A percentile compares a stretch with the other conserved stretches of the same genome.
Conservation (phyloP, 2,797 vertebrate genomes). For the Gallinago nigripennis region DNA sequence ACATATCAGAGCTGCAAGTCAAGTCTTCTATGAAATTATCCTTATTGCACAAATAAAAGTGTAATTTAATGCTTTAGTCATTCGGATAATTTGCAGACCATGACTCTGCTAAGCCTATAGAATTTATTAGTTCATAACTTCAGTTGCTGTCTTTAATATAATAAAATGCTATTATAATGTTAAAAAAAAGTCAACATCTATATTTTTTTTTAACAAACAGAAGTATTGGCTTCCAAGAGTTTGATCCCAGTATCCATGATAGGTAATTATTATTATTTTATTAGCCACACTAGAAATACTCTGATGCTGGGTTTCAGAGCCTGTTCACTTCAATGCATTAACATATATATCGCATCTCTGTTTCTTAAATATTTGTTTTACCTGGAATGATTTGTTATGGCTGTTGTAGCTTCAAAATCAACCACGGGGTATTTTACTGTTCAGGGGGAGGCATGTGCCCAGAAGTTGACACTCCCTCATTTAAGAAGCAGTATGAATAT, state of each 20-base stretch:
- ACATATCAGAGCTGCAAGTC: neutral
- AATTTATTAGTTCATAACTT: neutral
- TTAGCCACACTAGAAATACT: neutral
- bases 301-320: neutral
- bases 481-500: neutral
- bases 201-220: neutral
- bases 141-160: neutral
- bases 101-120: neutral
- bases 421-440: neutral
- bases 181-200: neutral
- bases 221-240: neutral
- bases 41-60: neutral
- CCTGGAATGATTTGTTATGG: neutral
- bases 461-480: neutral
- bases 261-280: neutral
- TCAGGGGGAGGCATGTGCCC: neutral
- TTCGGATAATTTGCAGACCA: neutral
- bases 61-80: slow-evolving; percentile 9
- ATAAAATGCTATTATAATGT: neutral
- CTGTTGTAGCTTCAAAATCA: neutral
- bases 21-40: neutral
- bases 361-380: neutral
- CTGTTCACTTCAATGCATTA: neutral
- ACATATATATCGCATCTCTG: neutral
- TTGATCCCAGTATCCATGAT: neutral